Base-by-base conservation (phyloP, 2,888 invertebrate species). In the Archaeoteleia sp. region DNA sequence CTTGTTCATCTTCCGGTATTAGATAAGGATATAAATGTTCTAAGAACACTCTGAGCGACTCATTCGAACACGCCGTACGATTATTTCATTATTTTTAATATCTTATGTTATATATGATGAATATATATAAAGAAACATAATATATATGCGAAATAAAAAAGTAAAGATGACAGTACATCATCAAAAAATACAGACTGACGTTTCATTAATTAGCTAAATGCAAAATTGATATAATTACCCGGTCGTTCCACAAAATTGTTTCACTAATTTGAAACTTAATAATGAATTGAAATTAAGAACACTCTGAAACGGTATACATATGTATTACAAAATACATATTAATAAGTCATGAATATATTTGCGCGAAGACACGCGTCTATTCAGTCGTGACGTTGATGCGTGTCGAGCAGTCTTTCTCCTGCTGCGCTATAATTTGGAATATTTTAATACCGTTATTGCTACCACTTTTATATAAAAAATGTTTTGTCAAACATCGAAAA, bases 301-400 rank as follows among this genome's bases (percentile, higher is more conserved):
- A 32, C 20, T 45, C 37, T 32, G 35, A 20, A 45, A 29, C 42
- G 27, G 39, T 65, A 65, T 65, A 65, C 65, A 58, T 65, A 58
- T 65, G 65, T 65, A 65, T 65, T 53, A 65, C 46, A n/a, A 40
- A 58, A 65, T 65, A 65, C 57, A 65, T 66, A 66, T 66, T 66
- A 58, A 66, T 66, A 58, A 58, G 65, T 66, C 65, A 66, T 66
- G 65, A 66, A 66, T 66, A 66, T 66, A 66, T 66, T 66, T 66
- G 23, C 40, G 27, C 34, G 65, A 66, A 66, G 63, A 66, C 65
- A 58, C 53, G 45, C 46, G 65, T 65, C 57, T 46, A 63, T 63
- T 74, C 74, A 90, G 85, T 83, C 74, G 86, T 48, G 37, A 87
- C 76, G 69, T 87, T 83, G 35, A 89, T 82, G 46, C 83, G 84